A percentile compares a stretch with the other conserved stretches of the same genome.
phyloP scores from a whole-genome alignment of 2,797 vertebrate species.

The Scolopax bukidnonensis region DNA sequence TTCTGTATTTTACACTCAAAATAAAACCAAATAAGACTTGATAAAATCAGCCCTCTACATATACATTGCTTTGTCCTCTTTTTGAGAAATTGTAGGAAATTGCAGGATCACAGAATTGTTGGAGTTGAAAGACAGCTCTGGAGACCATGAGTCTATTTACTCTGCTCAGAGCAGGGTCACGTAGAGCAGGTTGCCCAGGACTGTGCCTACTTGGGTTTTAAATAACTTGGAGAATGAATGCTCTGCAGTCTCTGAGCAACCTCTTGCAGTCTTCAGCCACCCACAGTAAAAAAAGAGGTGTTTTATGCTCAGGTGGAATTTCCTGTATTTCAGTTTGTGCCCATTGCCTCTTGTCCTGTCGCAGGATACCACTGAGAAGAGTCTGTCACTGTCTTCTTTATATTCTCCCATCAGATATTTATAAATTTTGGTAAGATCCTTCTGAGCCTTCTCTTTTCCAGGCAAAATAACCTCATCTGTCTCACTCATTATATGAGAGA shows the following conservation, averaged over 20 bases:
- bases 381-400: slow-evolving; percentile 9
- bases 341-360: slow-evolving; percentile 36
- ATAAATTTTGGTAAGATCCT: slow-evolving; percentile 22
- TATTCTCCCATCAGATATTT: slow-evolving; percentile 30
- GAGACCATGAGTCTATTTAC: not conserved
- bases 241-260: not conserved
- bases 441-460: slow-evolving; percentile 9
- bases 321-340: slow-evolving; percentile 11
- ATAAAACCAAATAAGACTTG: not conserved
- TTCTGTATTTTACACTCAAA: not conserved
- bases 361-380: slow-evolving; percentile 32
- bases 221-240: not conserved
- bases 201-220: not conserved
- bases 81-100: not conserved
- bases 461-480: not conserved
- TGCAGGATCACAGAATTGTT: not conserved
- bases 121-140: not conserved
- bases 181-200: not conserved
- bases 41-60: not conserved
- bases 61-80: not conserved
- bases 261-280: not conserved
- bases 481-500: not conserved
- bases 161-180: not conserved
- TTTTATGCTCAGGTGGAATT: slow-evolving; percentile 2
- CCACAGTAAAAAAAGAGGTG: not conserved